Evolutionary conservation across 2,888 invertebrate species (phyloP), one percentile per base, ranked within the genome.

Genomic region (Scaptomyza cyrtandrae): DNA sequence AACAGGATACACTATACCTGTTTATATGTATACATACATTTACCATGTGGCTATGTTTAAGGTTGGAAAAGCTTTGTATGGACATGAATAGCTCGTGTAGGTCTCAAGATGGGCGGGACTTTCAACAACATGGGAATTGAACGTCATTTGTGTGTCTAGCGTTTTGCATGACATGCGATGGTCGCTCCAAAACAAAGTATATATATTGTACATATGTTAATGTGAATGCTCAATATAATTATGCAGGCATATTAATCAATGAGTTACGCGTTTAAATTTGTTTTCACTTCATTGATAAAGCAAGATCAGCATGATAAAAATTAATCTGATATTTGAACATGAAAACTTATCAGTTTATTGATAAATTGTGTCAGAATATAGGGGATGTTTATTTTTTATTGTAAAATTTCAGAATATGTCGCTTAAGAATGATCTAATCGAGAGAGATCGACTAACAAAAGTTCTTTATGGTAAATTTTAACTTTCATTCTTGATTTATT

Each of bases 1-100:
- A 75, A 75, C 78, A 77, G 78, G 78, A 75, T 59, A 75, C 46
- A 24, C 62, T 50, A 62, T 29, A 75, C 76, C 59, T 72, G 59
- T 57, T 60, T 33, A 53, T 3, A 7, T n/a, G 14, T 33, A 45
- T 45, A 55, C 16, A 16, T 13, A 48, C 33, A 35, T 53, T 5
- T 31, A 14, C 10, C 19, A 62, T 13, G 74, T 54, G 53, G 45
- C 59, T 53, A 43, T 55, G 29, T 57, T 39, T 33, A 46, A 41
- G 56, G 48, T 33, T 54, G 50, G 31, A 14, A 66, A 66, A 53
- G 75, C 75, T 50, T 60, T 56, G 43, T 43, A 48, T 49, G 58
- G 58, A 67, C 71, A 52, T 48, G 57, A 48, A 52, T 44, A 35
- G 62, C 68, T 56, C 62, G 62, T 48, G 41, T 52, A 29, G 54